These are phyloP conservation scores for Periophthalmus magnuspinnatus DNA, from an alignment of 2,797 vertebrate species.

Conservation along the genomic window DNA sequence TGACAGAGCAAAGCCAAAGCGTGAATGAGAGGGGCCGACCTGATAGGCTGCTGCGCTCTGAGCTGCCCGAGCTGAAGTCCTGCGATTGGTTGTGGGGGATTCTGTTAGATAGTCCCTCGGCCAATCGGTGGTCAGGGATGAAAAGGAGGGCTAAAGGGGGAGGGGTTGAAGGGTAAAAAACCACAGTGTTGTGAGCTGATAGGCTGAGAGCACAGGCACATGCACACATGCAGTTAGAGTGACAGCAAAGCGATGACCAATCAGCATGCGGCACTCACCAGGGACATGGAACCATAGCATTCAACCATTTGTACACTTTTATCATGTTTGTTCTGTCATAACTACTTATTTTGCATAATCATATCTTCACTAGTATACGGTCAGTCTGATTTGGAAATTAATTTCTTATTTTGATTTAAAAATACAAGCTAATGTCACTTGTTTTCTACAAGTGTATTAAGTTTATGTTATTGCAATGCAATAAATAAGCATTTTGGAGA, in stretches of 20 bases:
- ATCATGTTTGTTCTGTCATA: not conserved
- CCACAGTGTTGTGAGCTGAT: conserved; percentile 94
- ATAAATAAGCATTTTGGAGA: too few relatives aligned
- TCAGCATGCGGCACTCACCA: conserved; percentile 15
- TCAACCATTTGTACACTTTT: not conserved
- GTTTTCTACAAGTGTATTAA: too few relatives aligned
- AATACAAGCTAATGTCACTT: too few relatives aligned
- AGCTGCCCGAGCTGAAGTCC: conserved; percentile 99
- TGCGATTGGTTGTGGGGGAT: conserved; percentile 99
- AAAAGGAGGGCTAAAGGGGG: conserved; percentile 98
- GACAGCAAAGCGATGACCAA: conserved; percentile 63
- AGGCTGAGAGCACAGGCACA: conserved; percentile 95
- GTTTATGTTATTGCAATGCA: too few relatives aligned
- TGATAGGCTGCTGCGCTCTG: conserved; percentile 99
- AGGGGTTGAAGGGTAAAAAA: conserved; percentile 98
- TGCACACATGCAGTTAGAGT: conserved; percentile 95
- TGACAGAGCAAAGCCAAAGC: conserved; percentile 41
- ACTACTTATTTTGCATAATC: too few relatives aligned
- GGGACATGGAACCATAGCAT: not conserved
- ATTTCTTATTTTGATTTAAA: too few relatives aligned
- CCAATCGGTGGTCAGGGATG: conserved; percentile 99
- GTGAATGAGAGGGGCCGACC: conserved; percentile 84
- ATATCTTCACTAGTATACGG: too few relatives aligned
- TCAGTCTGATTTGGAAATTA: too few relatives aligned
- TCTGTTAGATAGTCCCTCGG: conserved; percentile 99